Evolutionary conservation across 2,113 vertebrate species (phyloP).

Genomic region (Rana temporaria): DNA sequence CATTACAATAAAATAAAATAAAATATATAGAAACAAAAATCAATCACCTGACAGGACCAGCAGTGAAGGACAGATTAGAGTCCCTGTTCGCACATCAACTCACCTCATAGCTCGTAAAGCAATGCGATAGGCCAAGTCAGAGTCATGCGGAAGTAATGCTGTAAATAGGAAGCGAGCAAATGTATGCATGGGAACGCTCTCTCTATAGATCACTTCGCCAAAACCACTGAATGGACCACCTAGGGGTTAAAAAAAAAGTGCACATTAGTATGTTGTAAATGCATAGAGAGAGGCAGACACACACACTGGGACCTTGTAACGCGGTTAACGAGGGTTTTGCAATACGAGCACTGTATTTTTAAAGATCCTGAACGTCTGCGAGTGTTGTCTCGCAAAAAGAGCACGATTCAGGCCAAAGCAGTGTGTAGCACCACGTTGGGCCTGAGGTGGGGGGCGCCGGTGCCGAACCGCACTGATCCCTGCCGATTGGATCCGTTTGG

Average conservation of each 20-base stretch:
- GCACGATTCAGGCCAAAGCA: no score
- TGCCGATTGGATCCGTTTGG: no score
- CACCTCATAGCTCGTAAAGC: constrained; percentile 72
- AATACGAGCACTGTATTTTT: no score
- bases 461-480: no score
- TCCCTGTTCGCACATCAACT: neutral
- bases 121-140: constrained; percentile 70
- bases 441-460: no score
- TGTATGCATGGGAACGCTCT: constrained; percentile 73
- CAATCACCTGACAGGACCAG: neutral
- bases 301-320: no score
- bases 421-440: no score
- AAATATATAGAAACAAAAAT: no score
- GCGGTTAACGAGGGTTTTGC: no score
- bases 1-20: neutral
- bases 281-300: no score
- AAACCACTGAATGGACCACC: constrained; percentile 74
- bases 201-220: constrained; percentile 71
- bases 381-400: no score
- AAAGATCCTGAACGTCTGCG: no score
- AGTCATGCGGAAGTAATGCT: constrained; percentile 69
- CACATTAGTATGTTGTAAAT: neutral
- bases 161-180: constrained; percentile 73
- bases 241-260: constrained; percentile 30
- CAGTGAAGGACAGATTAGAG: neutral